Evolutionary conservation across 2,888 invertebrate species (phyloP).

Genomic region (Cynaeus angustus): DNA sequence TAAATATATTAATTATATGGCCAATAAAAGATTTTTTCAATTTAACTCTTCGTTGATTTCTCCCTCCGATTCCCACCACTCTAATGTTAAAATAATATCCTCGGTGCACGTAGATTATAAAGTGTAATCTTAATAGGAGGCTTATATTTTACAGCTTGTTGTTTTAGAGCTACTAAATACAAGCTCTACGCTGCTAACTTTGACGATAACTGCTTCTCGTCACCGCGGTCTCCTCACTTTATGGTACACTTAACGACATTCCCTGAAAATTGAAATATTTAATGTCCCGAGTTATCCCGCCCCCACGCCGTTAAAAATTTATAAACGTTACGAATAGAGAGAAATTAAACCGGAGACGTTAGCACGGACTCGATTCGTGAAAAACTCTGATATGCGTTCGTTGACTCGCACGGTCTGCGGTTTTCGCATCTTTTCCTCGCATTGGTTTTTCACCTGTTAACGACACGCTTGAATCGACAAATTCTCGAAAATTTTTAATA

Average conservation of each 20-base stretch:
- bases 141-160: conserved; percentile 61
- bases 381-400: too few species aligned
- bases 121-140: conserved; percentile 61
- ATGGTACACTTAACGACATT: conserved; percentile 63
- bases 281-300: conserved; percentile 56
- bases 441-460: too few species aligned
- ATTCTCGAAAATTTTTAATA: too few species aligned
- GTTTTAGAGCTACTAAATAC: conserved; percentile 61
- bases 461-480: too few species aligned
- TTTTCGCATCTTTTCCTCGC: too few species aligned
- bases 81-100: conserved; percentile 54
- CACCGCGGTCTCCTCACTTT: conserved; percentile 63
- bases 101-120: conserved; percentile 60
- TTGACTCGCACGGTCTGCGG: too few species aligned
- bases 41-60: conserved; percentile 55
- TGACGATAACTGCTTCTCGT: conserved; percentile 60
- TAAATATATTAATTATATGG: conserved; percentile 83
- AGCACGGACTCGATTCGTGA: background rate
- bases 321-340: conserved; percentile 46
- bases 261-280: conserved; percentile 66
- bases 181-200: conserved; percentile 53
- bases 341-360: conserved; percentile 8
- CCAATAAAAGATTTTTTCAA: conserved; percentile 81
- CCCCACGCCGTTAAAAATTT: conserved; percentile 57
- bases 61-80: too few species aligned